Base-by-base conservation (phyloP, 2,797 vertebrate species). In the Tragopan temminckii region DNA sequence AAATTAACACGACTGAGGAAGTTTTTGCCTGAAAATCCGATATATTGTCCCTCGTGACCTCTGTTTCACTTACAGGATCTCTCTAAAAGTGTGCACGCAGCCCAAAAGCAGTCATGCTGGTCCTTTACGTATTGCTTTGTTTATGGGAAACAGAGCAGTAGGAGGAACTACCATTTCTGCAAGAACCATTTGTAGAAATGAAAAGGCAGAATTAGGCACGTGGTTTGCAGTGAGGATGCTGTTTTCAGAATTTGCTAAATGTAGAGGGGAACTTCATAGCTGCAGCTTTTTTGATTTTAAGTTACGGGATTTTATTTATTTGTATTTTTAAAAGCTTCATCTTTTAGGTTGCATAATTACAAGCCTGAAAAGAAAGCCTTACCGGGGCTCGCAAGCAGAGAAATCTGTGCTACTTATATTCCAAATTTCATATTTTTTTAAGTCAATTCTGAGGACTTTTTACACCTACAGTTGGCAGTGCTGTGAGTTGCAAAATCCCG, bases 371-470 rank as follows among this genome's bases (percentile, higher is more conserved):
- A 80, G 40, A 77, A 83, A 67, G 21, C 25, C 58, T 82, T 93
- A 70, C 57, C 66, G 48, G 67, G 57, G 80, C 68, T 80, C 68
- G 18, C 62, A 82, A 66, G 63, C 76, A 81, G 40, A 35, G 24
- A 80, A 68, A 85, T 75, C 87, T 89, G 87, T 88, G 87, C 79
- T 63, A 13, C 80, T 93, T 76, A 74, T 20, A 38, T 75, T 89
- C 92, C 66, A 88, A 46, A 72, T 84, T 75, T 89, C 36, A 3
- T 88, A 17, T 90, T 93, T 89, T 89, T 88, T 85, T 43, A 94
- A 90, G 86, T 93, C 80, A 80, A 1, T 89, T 93, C 62, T 46
- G 50, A 27, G 31, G 16, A 89, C 76, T 66, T 89, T 33, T 91
- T 90, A 80, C 81, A 78, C 86, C 79, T 96, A 27, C 69, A 75